Evolutionary conservation across 2,888 invertebrate species (phyloP).

Genomic region (Epinotia demarniana): DNA sequence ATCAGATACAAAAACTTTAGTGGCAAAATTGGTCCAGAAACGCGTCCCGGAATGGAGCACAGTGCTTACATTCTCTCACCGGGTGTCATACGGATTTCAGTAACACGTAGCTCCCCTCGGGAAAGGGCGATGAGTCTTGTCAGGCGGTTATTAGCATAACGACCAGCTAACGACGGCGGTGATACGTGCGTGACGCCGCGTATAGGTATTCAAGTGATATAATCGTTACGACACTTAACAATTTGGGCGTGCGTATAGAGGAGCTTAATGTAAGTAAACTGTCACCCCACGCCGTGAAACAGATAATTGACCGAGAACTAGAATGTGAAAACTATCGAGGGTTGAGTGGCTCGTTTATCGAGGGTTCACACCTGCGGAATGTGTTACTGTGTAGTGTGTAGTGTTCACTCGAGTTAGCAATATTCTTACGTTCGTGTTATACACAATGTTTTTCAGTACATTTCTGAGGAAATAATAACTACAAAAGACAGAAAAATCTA

Average conservation of each 20-base stretch:
- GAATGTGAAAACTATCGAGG: conserved; percentile 28
- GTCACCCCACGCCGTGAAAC: conserved; percentile 13
- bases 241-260: conserved; percentile 29
- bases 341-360: conserved; percentile 11
- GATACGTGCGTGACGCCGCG: conserved; percentile 48
- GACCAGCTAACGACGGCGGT: conserved; percentile 58
- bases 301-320: conserved; percentile 31
- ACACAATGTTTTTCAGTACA: no score
- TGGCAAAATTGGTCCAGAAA: background rate
- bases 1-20: background rate
- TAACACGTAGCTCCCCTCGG: conserved; percentile 45
- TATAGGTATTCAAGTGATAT: conserved; percentile 45
- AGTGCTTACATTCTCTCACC: conserved; percentile 11
- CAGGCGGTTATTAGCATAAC: conserved; percentile 59
- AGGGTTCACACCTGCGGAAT: conserved; percentile 23
- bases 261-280: conserved; percentile 33
- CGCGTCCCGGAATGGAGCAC: background rate
- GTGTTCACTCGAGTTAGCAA: no score
- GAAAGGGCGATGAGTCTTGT: conserved; percentile 47
- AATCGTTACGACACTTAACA: conserved; percentile 45
- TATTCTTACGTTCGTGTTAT: no score
- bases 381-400: no score
- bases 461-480: no score
- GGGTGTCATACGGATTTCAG: conserved; percentile 42
- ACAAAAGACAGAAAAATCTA: no score